Percentiles rank a stretch among this genome's conserved stretches.
Conservation (phyloP, 2,113 vertebrate genomes). For the Mionectes macconnelli region DNA sequence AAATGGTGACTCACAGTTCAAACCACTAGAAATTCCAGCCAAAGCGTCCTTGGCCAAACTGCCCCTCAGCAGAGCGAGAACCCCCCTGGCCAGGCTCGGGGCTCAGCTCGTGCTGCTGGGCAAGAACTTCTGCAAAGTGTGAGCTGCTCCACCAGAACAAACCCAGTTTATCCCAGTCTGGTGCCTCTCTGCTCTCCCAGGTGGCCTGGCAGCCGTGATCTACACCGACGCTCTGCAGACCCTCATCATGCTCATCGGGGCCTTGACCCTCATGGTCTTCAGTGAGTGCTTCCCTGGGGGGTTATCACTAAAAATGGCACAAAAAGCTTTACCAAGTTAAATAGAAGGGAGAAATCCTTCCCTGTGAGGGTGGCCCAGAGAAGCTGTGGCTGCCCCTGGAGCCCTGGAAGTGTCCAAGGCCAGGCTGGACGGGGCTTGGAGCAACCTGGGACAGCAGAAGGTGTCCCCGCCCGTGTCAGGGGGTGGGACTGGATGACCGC, state of each 20-base stretch:
- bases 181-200: slow-evolving; percentile 61
- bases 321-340: background rate
- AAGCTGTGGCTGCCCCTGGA: background rate
- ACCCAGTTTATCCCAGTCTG: background rate
- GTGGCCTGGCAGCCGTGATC: slow-evolving; percentile 95
- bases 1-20: slow-evolving; percentile 14
- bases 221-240: slow-evolving; percentile 95
- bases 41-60: background rate
- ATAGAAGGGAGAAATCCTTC: background rate
- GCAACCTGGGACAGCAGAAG: accelerated
- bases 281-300: slow-evolving; percentile 74
- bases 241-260: slow-evolving; percentile 88
- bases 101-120: background rate
- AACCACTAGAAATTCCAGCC: background rate
- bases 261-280: slow-evolving; percentile 86
- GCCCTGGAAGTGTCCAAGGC: background rate
- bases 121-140: background rate
- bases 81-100: background rate
- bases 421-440: accelerated
- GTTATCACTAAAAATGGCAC: accelerated
- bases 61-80: background rate
- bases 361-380: background rate
- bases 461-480: background rate
- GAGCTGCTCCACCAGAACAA: accelerated
- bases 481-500: background rate